Base-by-base conservation (phyloP, 2,888 invertebrate species). In the Hypomecis atomaria region DNA sequence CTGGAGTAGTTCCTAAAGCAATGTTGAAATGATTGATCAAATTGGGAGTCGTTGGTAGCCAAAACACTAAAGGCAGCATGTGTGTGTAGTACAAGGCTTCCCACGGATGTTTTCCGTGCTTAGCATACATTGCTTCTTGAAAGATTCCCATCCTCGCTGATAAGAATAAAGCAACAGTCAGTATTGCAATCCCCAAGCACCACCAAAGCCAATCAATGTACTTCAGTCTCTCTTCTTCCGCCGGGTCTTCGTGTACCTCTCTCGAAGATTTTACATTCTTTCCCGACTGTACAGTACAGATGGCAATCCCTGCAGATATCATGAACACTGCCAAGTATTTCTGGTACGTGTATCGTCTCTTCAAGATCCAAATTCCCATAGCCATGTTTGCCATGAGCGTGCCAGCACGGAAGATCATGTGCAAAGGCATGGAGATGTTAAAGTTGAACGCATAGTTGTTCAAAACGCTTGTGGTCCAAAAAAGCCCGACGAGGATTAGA, bases 371-470 rank as follows among this genome's bases (percentile, higher is more conserved):
- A 40, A 98, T 96, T 10, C 99, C 98, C 95, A 99, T 96, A 42
- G 98, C 94, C 96, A 99, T 97, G 86, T 99, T 99, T 0, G 99
- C 98, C 93, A 99, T 97, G 38, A 99, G 91, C 4, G 99, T 99
- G 1, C 99, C 99, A 62, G 99, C 96, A 93, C 99, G 94, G 87
- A 99, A 99, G 83, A 99, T 99, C 97, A 99, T 99, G 83, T 99
- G 99, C 50, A 99, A 90, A 0, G 99, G 99, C 96, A 99, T 99
- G 0, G 99, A 96, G 78, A 99, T 98, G 85, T 99, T 98, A 82
- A 98, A 99, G 84, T 97, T 96, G 79, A 99, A 97, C 0, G 99
- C 99, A 93, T 98, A 98, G 86, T 99, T 99, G 82, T 98, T 98
- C 68, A 96, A 96, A 0, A 98, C 97, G 86, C 98, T 99, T 10